Percentiles rank a stretch among this genome's conserved stretches.
These are phyloP conservation scores for Drosophila tsacasi DNA, from an alignment of 1,140 invertebrate species.

Conservation along the genomic window DNA sequence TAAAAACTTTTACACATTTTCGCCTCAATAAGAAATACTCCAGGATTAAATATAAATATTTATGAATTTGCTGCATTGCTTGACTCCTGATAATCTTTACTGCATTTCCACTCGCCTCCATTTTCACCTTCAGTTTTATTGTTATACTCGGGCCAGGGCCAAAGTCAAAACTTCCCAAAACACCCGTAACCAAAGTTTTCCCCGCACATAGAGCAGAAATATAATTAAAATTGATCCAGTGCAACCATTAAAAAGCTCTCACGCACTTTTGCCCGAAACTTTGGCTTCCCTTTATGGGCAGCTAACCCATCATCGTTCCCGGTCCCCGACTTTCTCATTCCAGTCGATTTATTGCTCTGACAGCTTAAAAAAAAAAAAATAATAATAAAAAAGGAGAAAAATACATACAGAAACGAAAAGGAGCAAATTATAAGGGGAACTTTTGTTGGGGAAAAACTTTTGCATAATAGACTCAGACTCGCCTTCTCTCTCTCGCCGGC, in stretches of 20 bases:
- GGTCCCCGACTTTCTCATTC: slow-evolving; percentile 43
- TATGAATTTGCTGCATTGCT: neutral
- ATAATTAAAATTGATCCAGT: slow-evolving; percentile 62
- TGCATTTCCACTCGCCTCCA: neutral
- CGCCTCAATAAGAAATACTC: too few species aligned
- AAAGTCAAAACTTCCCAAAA: slow-evolving; percentile 30
- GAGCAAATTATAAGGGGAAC: slow-evolving; percentile 52
- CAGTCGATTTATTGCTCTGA: slow-evolving; percentile 76
- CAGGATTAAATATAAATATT: neutral
- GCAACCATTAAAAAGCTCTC: slow-evolving; percentile 64
- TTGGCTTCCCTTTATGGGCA: slow-evolving; percentile 45
- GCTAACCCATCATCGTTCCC: slow-evolving; percentile 38
- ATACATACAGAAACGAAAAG: slow-evolving; percentile 39
- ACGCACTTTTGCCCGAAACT: slow-evolving; percentile 55
- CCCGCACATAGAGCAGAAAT: slow-evolving; percentile 44
- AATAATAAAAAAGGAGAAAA: neutral
- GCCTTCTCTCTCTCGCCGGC: slow-evolving; percentile 32
- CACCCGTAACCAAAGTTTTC: slow-evolving; percentile 38
- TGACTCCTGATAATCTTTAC: slow-evolving; percentile 4
- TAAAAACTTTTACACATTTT: neutral
- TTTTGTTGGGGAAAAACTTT: slow-evolving; percentile 66
- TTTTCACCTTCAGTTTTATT: slow-evolving; percentile 41
- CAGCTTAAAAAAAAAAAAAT: slow-evolving; percentile 43
- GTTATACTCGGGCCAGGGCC: slow-evolving; percentile 10
- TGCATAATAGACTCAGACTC: slow-evolving; percentile 69